Percentiles rank a stretch among this genome's conserved stretches.
Evolutionary conservation across 2,113 vertebrate species (phyloP).

Genomic region (Egretta garzetta): DNA sequence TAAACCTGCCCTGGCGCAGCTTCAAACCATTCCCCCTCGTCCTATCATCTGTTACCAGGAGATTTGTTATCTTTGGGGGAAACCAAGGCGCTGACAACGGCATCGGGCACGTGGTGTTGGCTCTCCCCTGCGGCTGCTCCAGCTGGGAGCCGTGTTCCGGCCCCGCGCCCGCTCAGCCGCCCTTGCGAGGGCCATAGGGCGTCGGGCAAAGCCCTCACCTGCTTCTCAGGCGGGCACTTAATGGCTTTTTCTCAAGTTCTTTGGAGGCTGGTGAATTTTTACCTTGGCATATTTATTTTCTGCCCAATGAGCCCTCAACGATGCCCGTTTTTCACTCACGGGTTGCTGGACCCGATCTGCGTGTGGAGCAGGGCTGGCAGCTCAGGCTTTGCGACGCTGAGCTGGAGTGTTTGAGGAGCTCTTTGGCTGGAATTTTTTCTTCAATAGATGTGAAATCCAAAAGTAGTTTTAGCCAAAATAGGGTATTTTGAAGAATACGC

Average conservation of each 20-base stretch:
- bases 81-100: too few species aligned
- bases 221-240: neutral
- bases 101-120: accelerated
- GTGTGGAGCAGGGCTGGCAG: neutral
- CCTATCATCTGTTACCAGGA: too few species aligned
- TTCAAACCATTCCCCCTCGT: too few species aligned
- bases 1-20: too few species aligned
- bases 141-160: neutral
- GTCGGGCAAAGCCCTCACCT: neutral
- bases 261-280: neutral
- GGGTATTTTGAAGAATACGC: neutral
- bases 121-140: neutral
- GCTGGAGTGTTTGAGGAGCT: neutral
- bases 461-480: neutral
- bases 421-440: neutral
- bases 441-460: neutral
- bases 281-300: neutral
- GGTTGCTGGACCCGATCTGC: neutral
- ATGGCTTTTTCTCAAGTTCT: neutral
- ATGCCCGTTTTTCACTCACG: neutral
- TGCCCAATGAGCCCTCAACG: neutral
- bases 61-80: too few species aligned
- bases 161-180: too few species aligned
- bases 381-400: accelerated
- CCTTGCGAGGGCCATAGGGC: neutral